Conservation (phyloP, 2,888 invertebrate species). For the Caenorhabditis panamensis region DNA sequence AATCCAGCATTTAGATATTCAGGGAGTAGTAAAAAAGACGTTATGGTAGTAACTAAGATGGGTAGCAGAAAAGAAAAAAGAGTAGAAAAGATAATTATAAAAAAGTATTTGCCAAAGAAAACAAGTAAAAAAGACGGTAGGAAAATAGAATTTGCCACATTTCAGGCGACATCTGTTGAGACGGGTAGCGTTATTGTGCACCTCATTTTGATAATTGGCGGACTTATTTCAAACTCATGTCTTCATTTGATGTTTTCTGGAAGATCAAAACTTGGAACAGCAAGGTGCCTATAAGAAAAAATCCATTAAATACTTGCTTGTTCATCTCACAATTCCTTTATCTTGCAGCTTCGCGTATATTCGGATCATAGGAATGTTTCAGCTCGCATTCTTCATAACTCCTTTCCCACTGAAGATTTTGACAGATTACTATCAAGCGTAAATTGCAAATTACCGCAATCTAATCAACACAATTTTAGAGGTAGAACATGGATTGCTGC, state of each 20-base stretch:
- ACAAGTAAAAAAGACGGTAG: too few relatives aligned
- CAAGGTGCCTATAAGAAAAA: conserved; percentile 51
- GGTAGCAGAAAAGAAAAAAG: too few relatives aligned
- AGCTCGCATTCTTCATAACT: conserved; percentile 69
- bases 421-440: conserved; percentile 69
- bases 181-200: conserved; percentile 51
- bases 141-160: too few relatives aligned
- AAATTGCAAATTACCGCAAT: not conserved
- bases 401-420: conserved; percentile 71
- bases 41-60: too few relatives aligned
- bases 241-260: conserved; percentile 66
- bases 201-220: conserved; percentile 51
- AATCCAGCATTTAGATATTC: too few relatives aligned
- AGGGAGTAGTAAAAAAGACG: too few relatives aligned
- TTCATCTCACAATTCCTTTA: too few relatives aligned
- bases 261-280: conserved; percentile 64
- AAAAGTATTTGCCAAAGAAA: too few relatives aligned
- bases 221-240: conserved; percentile 54
- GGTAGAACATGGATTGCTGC: conserved; percentile 69
- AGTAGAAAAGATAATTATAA: too few relatives aligned
- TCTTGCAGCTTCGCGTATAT: conserved; percentile 70
- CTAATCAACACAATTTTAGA: conserved; percentile 21
- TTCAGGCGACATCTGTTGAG: conserved; percentile 51
- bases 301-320: too few relatives aligned
- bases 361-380: conserved; percentile 67